Evolutionary conservation across 1,140 invertebrate species (phyloP), one percentile per base, ranked within the genome.

Genomic region (Scaptomyza montana): DNA sequence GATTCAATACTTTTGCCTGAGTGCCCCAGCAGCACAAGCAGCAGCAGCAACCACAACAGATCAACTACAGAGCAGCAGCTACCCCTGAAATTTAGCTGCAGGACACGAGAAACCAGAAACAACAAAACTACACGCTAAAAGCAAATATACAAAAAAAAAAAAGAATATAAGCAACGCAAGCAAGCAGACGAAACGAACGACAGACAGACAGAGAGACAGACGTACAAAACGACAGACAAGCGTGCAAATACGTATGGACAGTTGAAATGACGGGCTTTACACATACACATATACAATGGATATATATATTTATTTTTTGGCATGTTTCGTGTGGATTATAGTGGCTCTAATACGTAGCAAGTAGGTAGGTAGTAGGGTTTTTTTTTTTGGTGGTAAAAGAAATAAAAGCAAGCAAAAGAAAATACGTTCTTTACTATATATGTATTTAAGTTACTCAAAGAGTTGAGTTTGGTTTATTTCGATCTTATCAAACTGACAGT

Each of bases 241-340:
- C 84, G 84, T 89, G 77, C 79, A 84, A 89, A 87, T 82, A 78
- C 73, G 84, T 89, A 89, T 87, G 80, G 84, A 89, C 84, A 89
- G 82, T 87, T 86, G 74, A 75, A 86, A 86, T 86, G 81, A 86
- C 69, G 80, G 65, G 80, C 77, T 73, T 80, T 70, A 51, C 61
- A 69, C 60, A 79, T 41, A 71, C 81, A 36, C 39, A 30, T n/a
- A 49, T n/a, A 43, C 5, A 36, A 36, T 9, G 33, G 33, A 36
- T 30, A 60, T 39, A 39, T 50, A 41, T 57, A 51, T 65, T 43
- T 71, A 16, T 16, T 72, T 74, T 86, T 77, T 71, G 80, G 80
- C 82, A 47, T 64, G 74, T 74, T 89, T 70, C 66, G 45, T 67
- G 70, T 70, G 82, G 82, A 86, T 86, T 86, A 87, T 76, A 79